Evolutionary conservation across 1,140 invertebrate genomes (phyloP).

Genomic region (Philotrypesis tridentata): DNA sequence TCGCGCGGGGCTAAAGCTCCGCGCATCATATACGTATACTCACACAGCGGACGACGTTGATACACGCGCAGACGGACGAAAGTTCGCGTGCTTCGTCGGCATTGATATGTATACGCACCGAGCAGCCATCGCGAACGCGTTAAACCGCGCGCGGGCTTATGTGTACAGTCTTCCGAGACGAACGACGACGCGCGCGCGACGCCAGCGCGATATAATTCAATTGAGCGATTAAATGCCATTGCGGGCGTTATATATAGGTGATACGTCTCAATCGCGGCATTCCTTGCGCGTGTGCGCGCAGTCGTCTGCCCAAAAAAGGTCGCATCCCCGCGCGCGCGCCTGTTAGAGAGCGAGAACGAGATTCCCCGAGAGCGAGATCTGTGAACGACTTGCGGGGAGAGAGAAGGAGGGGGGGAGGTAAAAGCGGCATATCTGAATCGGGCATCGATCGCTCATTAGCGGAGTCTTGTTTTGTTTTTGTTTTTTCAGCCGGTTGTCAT

Average conservation of each 20-base stretch:
- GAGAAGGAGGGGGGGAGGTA: constrained; percentile 34
- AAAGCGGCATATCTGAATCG: constrained; percentile 62
- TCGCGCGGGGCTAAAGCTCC: background rate
- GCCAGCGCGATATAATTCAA: no score
- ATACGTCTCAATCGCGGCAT: background rate
- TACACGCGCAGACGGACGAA: no score
- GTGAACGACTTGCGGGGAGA: background rate
- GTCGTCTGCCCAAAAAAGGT: background rate
- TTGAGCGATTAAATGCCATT: background rate
- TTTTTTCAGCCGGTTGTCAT: background rate
- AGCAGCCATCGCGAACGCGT: no score
- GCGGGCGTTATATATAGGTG: no score
- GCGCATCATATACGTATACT: no score
- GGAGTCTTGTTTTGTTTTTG: constrained; percentile 28
- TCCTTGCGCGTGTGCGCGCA: background rate
- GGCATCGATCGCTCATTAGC: constrained; percentile 66
- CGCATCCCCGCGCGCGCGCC: background rate
- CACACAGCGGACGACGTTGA: no score
- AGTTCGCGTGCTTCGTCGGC: background rate
- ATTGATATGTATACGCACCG: background rate
- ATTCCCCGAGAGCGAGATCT: no score
- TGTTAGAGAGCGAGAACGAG: constrained; percentile 36
- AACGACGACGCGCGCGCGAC: no score
- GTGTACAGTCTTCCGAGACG: no score
- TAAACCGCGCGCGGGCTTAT: no score